phyloP scores from a whole-genome alignment of 1,140 invertebrate species.

The Macrosteles quadrilineatus region DNA sequence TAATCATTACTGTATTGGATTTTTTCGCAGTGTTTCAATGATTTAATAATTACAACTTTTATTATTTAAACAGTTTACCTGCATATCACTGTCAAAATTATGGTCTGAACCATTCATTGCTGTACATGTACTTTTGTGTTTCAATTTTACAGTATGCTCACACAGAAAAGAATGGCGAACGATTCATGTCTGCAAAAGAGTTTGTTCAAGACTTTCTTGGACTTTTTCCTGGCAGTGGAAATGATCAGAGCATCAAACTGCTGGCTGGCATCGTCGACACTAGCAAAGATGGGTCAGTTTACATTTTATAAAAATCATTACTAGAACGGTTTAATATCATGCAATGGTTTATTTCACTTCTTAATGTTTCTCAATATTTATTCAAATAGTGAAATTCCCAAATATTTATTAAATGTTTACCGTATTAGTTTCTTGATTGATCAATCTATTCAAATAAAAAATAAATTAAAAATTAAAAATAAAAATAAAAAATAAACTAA shows the following conservation, averaged over 20 bases:
- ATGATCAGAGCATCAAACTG: slow-evolving; percentile 85
- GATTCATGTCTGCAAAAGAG: slow-evolving; percentile 89
- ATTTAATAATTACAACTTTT: not conserved
- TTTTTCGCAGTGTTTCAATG: not conserved
- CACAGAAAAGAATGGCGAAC: slow-evolving; percentile 79
- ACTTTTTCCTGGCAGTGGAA: slow-evolving; percentile 80
- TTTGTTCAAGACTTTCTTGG: slow-evolving; percentile 92
- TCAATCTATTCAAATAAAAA: too few relatives aligned
- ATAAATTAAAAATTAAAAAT: too few relatives aligned
- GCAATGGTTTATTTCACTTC: too few relatives aligned
- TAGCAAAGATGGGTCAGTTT: slow-evolving; percentile 87
- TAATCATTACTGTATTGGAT: not conserved
- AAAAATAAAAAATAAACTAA: too few relatives aligned
- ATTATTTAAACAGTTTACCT: not conserved
- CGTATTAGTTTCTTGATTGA: too few relatives aligned
- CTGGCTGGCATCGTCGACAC: slow-evolving; percentile 96
- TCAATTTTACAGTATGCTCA: slow-evolving; percentile 67
- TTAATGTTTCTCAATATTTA: too few relatives aligned
- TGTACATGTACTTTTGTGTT: not conserved
- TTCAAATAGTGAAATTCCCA: too few relatives aligned
- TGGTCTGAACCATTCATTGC: not conserved
- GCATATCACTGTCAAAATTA: not conserved
- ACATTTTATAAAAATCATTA: too few relatives aligned
- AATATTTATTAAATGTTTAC: too few relatives aligned
- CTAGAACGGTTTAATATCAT: too few relatives aligned